Conservation (phyloP, 2,888 invertebrate genomes). For the Autographa pulchrina region DNA sequence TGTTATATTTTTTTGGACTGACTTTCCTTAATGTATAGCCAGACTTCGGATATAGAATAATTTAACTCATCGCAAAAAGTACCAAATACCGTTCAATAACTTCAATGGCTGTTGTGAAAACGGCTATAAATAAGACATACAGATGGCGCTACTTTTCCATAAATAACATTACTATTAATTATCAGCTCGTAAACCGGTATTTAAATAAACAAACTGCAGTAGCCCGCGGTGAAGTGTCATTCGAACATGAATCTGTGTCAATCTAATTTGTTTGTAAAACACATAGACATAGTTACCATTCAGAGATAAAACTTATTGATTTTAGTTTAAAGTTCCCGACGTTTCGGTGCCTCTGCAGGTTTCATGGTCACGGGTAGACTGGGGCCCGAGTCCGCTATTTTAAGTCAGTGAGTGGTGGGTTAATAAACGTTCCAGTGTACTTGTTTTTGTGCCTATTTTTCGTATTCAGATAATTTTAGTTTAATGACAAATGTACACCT, state of each 20-base stretch:
- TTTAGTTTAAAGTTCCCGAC: too few species aligned
- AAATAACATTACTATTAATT: neutral
- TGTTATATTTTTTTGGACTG: neutral
- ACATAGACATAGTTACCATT: neutral
- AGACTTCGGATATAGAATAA: neutral
- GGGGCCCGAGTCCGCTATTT: too few species aligned
- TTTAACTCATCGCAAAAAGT: neutral
- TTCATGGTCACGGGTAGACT: too few species aligned
- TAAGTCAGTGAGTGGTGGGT: too few species aligned
- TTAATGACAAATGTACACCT: too few species aligned
- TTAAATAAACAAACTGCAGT: neutral
- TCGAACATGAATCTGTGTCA: neutral
- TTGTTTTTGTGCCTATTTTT: too few species aligned
- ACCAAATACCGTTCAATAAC: neutral
- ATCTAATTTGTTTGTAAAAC: neutral
- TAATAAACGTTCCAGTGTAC: too few species aligned
- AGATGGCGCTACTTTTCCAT: neutral
- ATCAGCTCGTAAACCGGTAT: neutral
- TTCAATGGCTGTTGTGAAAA: neutral
- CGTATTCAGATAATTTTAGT: too few species aligned
- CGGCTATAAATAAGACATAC: neutral
- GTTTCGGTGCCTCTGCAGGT: too few species aligned
- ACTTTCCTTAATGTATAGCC: neutral
- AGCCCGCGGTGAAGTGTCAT: conserved; percentile 4
- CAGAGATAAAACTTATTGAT: neutral